Conservation (phyloP, 2,888 invertebrate genomes). For the Nesidiocoris tenuis region DNA sequence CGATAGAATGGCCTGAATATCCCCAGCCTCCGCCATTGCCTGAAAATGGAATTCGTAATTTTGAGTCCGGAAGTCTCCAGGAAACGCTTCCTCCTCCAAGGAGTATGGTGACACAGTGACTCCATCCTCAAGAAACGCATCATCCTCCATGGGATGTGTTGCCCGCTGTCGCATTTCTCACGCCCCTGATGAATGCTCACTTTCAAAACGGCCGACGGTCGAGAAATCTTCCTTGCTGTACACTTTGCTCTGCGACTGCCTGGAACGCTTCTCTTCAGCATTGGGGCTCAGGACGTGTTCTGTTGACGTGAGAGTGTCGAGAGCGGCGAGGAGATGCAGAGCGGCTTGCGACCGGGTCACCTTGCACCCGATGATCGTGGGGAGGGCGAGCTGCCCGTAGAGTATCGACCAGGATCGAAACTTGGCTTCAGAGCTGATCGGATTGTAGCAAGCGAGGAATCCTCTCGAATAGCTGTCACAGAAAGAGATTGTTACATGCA, state of each 20-base stretch:
- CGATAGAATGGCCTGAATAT: constrained; percentile 93
- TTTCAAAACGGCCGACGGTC: constrained; percentile 85
- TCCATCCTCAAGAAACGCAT: too few species aligned
- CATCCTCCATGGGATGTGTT: too few species aligned
- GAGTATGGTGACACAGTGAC: too few species aligned
- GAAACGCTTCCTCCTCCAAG: too few species aligned
- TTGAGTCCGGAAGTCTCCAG: too few species aligned
- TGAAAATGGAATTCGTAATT: too few species aligned
- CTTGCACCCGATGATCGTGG: constrained; percentile 66
- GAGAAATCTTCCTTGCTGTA: constrained; percentile 78
- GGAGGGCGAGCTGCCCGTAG: constrained; percentile 70
- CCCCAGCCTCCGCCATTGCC: constrained; percentile 97
- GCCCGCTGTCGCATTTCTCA: too few species aligned
- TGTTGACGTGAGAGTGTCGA: constrained; percentile 83
- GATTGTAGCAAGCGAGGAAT: constrained; percentile 73
- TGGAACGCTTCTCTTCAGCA: constrained; percentile 60
- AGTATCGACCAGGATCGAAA: constrained; percentile 46
- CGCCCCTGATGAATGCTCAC: constrained; percentile 57
- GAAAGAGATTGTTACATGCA: too few species aligned
- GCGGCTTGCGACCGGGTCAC: constrained; percentile 87
- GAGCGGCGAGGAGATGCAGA: constrained; percentile 80
- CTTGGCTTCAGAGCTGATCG: constrained; percentile 73
- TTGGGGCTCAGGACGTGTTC: constrained; percentile 63
- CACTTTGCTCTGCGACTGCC: constrained; percentile 60
- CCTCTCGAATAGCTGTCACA: constrained; percentile 30